Evolutionary conservation across 2,113 vertebrate species (phyloP).

Genomic region (Oncorhynchus keta): DNA sequence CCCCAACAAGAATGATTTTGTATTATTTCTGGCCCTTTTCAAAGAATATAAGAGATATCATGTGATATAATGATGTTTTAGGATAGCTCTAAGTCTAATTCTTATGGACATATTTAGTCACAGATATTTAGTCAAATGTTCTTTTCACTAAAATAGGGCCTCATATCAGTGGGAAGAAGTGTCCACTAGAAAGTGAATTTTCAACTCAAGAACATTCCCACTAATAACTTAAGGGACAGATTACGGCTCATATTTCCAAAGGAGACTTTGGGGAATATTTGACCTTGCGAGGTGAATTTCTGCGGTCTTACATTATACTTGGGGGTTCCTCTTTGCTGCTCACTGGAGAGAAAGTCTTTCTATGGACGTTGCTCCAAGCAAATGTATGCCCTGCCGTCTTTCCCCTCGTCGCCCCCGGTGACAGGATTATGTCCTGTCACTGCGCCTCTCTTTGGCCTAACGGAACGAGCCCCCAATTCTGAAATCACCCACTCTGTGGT

Average conservation of each 20-base stretch:
- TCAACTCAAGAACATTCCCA: not conserved
- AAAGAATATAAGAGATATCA: not conserved
- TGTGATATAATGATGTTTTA: not conserved
- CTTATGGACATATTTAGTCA: too few species aligned
- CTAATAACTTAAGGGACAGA: not conserved
- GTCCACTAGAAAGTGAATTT: not conserved
- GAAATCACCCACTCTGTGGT: not conserved
- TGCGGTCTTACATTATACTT: not conserved
- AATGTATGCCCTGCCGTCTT: slow-evolving; percentile 36
- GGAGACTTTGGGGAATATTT: slow-evolving; percentile 2
- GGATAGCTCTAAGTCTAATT: too few species aligned
- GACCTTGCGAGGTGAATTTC: slow-evolving; percentile 9
- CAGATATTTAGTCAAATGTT: too few species aligned
- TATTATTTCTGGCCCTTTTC: not conserved
- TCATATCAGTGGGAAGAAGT: not conserved
- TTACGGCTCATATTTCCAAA: not conserved
- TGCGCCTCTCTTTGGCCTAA: not conserved
- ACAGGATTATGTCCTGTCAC: slow-evolving; percentile 55
- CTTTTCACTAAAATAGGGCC: too few species aligned
- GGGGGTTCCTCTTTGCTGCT: slow-evolving; percentile 7
- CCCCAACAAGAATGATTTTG: not conserved
- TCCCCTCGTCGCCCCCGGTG: slow-evolving; percentile 34
- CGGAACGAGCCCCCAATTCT: slow-evolving; percentile 10
- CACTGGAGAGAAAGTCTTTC: slow-evolving; percentile 34
- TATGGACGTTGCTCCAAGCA: slow-evolving; percentile 51